phyloP scores from a whole-genome alignment of 2,888 invertebrate genomes.

The Napeogenes inachia region DNA sequence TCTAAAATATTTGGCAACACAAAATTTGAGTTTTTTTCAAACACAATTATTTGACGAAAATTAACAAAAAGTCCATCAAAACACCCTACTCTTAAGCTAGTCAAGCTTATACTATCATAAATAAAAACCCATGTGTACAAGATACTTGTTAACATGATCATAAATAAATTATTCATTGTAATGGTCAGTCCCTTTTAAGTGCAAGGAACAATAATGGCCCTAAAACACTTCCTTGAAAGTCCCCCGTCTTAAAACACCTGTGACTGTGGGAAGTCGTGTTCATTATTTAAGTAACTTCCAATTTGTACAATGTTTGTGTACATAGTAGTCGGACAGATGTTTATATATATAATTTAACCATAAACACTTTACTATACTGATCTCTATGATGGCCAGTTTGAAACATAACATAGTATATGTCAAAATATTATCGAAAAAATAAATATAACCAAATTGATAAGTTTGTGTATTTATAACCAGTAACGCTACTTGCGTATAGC shows the following conservation, averaged over 20 bases:
- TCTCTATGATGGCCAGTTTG: too few species aligned
- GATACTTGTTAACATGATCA: conserved; percentile 38
- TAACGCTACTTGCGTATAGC: too few species aligned
- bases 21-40: too few species aligned
- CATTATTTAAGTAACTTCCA: conserved; percentile 17
- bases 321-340: too few species aligned
- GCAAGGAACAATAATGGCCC: conserved; percentile 34
- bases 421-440: too few species aligned
- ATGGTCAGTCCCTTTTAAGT: conserved; percentile 39
- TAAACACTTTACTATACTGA: too few species aligned
- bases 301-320: not conserved
- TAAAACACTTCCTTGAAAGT: conserved; percentile 36
- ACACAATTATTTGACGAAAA: not conserved
- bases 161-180: conserved; percentile 46
- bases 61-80: not conserved
- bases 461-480: too few species aligned
- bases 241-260: conserved; percentile 40
- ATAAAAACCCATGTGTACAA: conserved; percentile 31
- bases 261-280: conserved; percentile 41
- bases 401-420: too few species aligned
- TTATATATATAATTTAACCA: too few species aligned
- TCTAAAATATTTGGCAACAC: too few species aligned
- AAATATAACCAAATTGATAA: too few species aligned
- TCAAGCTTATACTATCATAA: conserved; percentile 16
- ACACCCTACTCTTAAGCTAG: not conserved